A percentile compares a stretch with the other conserved stretches of the same genome.
These are phyloP conservation scores for Crypturellus undulatus DNA, from an alignment of 2,113 vertebrate species.

Conservation along the genomic window DNA sequence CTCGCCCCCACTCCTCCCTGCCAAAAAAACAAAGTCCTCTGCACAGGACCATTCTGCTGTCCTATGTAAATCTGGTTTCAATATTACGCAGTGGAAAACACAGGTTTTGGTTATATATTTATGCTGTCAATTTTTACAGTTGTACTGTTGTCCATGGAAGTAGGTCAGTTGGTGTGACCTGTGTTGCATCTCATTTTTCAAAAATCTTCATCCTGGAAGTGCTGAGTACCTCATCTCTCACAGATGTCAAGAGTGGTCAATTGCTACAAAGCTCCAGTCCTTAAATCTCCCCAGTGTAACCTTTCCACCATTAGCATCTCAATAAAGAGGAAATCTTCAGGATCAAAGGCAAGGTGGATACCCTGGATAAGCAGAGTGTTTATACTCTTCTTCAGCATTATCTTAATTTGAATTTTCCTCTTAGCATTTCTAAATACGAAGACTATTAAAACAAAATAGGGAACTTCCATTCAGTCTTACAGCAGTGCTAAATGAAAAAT, in stretches of 20 bases:
- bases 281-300: not conserved
- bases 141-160: not conserved
- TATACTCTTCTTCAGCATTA: not conserved
- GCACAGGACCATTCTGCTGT: not conserved
- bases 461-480: not conserved
- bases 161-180: not conserved
- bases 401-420: not conserved
- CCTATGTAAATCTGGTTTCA: not conserved
- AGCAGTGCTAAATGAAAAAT: not conserved
- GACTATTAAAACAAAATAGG: not conserved
- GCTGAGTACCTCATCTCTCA: not conserved
- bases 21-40: rapidly evolving
- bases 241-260: not conserved
- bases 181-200: not conserved
- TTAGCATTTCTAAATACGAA: not conserved
- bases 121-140: not conserved
- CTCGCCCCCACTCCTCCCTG: no score
- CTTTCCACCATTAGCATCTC: not conserved
- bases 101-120: not conserved
- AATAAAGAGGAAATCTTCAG: not conserved
- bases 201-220: not conserved
- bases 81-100: not conserved
- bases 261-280: not conserved
- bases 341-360: not conserved
- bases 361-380: not conserved